Evolutionary conservation across 2,888 invertebrate genomes (phyloP).

Genomic region (Andrena bicolor): DNA sequence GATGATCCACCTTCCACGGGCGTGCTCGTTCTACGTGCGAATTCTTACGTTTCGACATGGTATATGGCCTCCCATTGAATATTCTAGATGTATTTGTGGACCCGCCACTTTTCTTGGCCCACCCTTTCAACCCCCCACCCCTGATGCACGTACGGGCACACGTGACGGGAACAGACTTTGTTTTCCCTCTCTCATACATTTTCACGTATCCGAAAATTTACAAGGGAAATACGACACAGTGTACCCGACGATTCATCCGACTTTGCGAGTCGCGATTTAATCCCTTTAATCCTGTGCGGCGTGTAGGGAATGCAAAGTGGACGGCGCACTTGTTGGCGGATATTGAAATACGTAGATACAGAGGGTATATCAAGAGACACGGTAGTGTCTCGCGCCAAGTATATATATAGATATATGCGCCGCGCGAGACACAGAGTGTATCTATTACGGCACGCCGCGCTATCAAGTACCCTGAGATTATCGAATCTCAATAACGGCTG

Average conservation of each 20-base stretch:
- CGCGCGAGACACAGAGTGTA: too few species aligned
- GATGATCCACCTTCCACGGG: background rate
- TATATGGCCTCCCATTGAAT: slow-evolving; percentile 8
- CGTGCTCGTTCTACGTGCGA: background rate
- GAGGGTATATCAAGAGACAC: too few species aligned
- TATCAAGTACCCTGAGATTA: too few species aligned
- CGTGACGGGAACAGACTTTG: slow-evolving; percentile 1
- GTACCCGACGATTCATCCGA: slow-evolving; percentile 35
- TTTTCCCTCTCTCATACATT: slow-evolving; percentile 24
- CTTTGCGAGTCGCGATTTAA: slow-evolving; percentile 47
- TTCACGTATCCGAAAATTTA: slow-evolving; percentile 48
- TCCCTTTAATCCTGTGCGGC: slow-evolving; percentile 39
- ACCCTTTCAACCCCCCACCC: background rate
- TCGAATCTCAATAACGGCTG: too few species aligned
- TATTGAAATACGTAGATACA: slow-evolving; percentile 3
- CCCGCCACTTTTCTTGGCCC: slow-evolving; percentile 19
- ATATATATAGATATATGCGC: too few species aligned
- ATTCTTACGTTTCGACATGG: slow-evolving; percentile 14
- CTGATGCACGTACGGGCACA: background rate
- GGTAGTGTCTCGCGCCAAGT: too few species aligned
- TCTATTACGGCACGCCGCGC: too few species aligned
- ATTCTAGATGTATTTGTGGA: slow-evolving; percentile 18
- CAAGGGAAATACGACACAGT: slow-evolving; percentile 33
- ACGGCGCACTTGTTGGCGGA: slow-evolving; percentile 27
- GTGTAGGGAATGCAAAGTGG: slow-evolving; percentile 21